A percentile compares a stretch with the other conserved stretches of the same genome.
Evolutionary conservation across 2,888 invertebrate species (phyloP).

Genomic region (Auanema freiburgensis): DNA sequence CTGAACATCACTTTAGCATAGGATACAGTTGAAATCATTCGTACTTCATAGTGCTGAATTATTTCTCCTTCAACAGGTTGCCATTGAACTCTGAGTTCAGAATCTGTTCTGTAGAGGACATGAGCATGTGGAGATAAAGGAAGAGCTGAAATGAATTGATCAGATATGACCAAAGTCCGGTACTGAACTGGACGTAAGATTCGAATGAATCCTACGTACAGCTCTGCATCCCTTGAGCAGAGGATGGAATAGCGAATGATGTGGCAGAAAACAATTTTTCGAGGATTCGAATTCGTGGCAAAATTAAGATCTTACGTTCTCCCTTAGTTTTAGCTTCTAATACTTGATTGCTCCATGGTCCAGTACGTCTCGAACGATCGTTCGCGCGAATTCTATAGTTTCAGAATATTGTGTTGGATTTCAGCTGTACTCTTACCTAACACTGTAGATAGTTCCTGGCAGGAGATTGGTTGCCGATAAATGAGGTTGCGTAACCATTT

Average conservation of each 20-base stretch:
- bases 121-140: constrained; percentile 42
- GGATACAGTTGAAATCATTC: not conserved
- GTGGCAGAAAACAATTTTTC: too few relatives aligned
- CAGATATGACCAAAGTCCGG: too few relatives aligned
- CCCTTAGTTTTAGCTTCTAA: constrained; percentile 60
- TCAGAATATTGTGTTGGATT: not conserved
- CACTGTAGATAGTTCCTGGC: constrained; percentile 61
- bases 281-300: too few relatives aligned
- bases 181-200: too few relatives aligned
- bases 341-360: constrained; percentile 61
- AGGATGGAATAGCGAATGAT: too few relatives aligned
- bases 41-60: constrained; percentile 63
- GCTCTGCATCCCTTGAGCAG: too few relatives aligned
- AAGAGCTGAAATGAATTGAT: constrained; percentile 51
- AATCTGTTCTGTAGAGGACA: constrained; percentile 52
- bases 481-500: constrained; percentile 61
- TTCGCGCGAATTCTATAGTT: constrained; percentile 51
- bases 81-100: constrained; percentile 58
- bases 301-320: constrained; percentile 33
- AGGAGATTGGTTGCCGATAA: constrained; percentile 62
- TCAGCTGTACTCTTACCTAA: constrained; percentile 28
- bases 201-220: too few relatives aligned
- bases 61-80: constrained; percentile 45
- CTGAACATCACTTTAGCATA: constrained; percentile 22
- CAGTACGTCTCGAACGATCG: constrained; percentile 54